Evolutionary conservation across 2,797 vertebrate species (phyloP).

Genomic region (Peromyscus melanophrys): DNA sequence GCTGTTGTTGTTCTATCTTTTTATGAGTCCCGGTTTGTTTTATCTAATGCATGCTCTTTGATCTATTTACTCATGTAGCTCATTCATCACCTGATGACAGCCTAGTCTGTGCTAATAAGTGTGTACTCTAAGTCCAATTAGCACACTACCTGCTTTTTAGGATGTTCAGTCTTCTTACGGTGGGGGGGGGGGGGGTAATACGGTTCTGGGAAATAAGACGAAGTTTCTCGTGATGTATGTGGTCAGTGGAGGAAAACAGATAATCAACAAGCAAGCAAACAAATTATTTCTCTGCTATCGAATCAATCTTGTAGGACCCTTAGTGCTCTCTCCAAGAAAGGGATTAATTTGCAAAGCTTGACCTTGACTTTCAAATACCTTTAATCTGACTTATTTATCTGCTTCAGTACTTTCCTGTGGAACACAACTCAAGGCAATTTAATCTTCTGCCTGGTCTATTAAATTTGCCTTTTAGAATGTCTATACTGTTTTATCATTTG

Average conservation of each 20-base stretch:
- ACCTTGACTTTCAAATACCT: neutral
- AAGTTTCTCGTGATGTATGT: neutral
- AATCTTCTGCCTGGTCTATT: neutral
- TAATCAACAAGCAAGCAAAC: neutral
- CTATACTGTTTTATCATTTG: neutral
- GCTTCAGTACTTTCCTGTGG: neutral
- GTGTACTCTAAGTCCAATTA: neutral
- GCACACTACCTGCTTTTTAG: neutral
- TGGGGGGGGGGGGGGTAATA: neutral
- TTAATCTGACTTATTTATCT: neutral
- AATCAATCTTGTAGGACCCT: neutral
- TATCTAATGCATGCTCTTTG: neutral
- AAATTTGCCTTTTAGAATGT: neutral
- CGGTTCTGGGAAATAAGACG: neutral
- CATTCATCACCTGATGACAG: neutral
- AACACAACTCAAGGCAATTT: neutral
- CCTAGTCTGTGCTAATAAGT: neutral
- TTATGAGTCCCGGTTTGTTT: neutral
- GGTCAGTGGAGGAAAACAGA: conserved; percentile 25
- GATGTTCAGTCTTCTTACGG: neutral
- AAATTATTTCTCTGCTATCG: neutral
- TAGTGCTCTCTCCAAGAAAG: neutral
- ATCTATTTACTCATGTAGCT: neutral
- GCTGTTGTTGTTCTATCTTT: neutral
- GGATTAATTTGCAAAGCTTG: neutral